Conservation (phyloP, 2,888 invertebrate species). For the Pemphredon lugubris region DNA sequence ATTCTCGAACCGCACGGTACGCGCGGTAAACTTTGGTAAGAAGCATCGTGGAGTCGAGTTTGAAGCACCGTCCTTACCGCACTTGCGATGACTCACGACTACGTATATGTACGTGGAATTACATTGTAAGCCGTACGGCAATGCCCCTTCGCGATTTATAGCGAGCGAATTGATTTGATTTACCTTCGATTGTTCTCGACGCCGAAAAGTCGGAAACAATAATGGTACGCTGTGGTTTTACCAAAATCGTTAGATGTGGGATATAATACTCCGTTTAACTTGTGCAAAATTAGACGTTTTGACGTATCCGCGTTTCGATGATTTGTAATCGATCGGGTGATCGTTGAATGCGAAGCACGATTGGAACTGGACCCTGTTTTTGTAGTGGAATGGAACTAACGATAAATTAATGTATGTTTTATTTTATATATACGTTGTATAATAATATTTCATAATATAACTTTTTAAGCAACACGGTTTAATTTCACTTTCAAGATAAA, state of each 20-base stretch:
- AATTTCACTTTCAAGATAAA: no score
- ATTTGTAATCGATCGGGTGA: no score
- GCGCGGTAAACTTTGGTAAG: background rate
- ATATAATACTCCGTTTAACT: no score
- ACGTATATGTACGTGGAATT: slow-evolving; percentile 4
- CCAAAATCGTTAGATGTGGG: background rate
- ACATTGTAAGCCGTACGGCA: background rate
- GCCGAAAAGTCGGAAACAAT: background rate
- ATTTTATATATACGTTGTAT: no score
- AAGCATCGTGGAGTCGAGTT: background rate
- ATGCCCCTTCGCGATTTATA: slow-evolving; percentile 8
- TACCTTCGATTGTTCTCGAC: background rate
- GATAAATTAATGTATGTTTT: no score
- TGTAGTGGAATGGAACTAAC: no score
- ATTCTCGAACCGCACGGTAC: background rate
- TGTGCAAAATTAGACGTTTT: no score
- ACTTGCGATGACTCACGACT: slow-evolving; percentile 12
- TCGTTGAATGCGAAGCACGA: background rate
- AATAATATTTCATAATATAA: no score
- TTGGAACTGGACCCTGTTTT: no score
- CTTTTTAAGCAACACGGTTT: no score
- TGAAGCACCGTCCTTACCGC: background rate
- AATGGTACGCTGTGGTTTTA: background rate
- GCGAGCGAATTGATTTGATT: slow-evolving; percentile 8
- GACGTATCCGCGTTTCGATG: no score